A percentile compares a stretch with the other conserved stretches of the same genome.
Conservation (phyloP, 1,140 invertebrate genomes). For the Meloidogyne hapla region DNA sequence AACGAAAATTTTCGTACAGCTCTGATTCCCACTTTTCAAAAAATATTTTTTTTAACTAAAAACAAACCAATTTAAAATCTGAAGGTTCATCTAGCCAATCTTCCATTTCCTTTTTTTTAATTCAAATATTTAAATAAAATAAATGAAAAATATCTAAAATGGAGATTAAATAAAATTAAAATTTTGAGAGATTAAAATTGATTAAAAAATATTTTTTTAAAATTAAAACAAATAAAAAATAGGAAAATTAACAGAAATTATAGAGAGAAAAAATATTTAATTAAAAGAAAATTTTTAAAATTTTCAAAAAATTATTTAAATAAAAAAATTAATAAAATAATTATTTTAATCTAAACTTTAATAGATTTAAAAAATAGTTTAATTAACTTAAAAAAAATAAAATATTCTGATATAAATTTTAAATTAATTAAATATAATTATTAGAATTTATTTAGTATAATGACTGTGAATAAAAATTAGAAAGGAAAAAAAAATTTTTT, state of each 20-base stretch:
- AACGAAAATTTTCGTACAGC: no score
- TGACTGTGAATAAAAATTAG: background rate
- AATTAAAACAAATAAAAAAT: no score
- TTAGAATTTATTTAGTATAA: background rate
- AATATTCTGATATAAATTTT: background rate
- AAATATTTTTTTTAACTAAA: background rate
- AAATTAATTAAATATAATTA: background rate
- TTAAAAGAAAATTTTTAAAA: no score
- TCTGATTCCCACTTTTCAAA: no score
- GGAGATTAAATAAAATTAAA: background rate
- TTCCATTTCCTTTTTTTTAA: background rate
- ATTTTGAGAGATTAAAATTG: no score
- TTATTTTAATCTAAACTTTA: no score
- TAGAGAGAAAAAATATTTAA: no score
- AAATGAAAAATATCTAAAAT: background rate
- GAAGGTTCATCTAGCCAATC: constrained; percentile 1
- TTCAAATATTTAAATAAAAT: background rate
- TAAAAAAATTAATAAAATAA: no score
- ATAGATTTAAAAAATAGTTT: background rate
- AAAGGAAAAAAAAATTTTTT: constrained; percentile 11
- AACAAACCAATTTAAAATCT: constrained; percentile 6
- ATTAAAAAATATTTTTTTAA: no score
- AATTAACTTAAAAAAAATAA: background rate
- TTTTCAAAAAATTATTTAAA: no score
- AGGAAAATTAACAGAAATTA: no score